Percentiles rank a stretch among this genome's conserved stretches.
These are phyloP conservation scores for Ursus arctos DNA, from an alignment of 2,113 vertebrate species.

Conservation along the genomic window DNA sequence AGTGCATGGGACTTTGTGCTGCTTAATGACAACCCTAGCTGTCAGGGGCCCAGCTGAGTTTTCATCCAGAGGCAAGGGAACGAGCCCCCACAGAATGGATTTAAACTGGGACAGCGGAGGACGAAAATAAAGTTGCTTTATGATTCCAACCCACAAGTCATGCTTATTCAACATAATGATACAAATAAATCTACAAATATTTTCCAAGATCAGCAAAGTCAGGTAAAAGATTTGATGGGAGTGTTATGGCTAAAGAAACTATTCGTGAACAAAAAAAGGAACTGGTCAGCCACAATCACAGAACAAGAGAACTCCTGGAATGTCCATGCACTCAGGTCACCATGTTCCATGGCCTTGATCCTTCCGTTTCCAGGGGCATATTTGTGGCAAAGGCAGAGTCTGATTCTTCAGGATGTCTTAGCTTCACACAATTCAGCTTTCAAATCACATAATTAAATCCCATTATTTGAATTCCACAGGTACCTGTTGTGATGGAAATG, in stretches of 20 bases:
- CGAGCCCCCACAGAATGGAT: neutral
- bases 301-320: neutral
- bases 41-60: slow-evolving; percentile 17
- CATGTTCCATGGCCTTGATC: neutral
- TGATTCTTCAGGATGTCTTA: neutral
- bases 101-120: slow-evolving; percentile 14
- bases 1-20: neutral
- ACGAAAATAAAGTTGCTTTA: slow-evolving; percentile 59
- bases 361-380: neutral
- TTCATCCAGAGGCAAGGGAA: slow-evolving; percentile 1
- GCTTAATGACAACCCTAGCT: neutral
- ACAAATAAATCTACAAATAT: slow-evolving; percentile 47
- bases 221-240: slow-evolving; percentile 11
- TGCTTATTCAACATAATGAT: slow-evolving; percentile 33
- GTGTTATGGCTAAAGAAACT: slow-evolving; percentile 40
- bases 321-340: neutral
- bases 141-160: neutral
- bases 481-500: neutral
- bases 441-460: neutral
- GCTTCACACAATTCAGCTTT: neutral
- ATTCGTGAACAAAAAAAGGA: slow-evolving; percentile 15
- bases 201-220: slow-evolving; percentile 61
- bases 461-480: neutral
- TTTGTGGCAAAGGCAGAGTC: neutral
- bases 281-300: neutral